These are phyloP conservation scores for Pteria penguin DNA, from an alignment of 2,888 invertebrate genomes.

Conservation along the genomic window DNA sequence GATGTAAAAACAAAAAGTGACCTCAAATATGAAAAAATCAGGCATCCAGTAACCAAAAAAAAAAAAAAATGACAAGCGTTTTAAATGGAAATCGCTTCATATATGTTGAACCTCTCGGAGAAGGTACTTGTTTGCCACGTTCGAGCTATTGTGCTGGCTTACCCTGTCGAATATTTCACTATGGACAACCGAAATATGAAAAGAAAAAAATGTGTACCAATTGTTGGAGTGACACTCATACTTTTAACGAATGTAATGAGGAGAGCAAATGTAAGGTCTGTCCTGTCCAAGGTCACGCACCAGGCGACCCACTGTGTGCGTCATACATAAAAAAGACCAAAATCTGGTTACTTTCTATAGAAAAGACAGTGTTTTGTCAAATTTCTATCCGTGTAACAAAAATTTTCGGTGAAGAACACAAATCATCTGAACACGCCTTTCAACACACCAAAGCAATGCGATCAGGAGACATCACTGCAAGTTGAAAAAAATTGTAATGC, in stretches of 20 bases:
- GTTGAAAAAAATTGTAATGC: not conserved
- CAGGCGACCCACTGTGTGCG: not conserved
- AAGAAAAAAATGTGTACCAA: not conserved
- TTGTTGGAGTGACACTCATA: not conserved
- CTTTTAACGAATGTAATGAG: not conserved
- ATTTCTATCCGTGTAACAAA: not conserved
- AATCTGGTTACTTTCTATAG: not conserved
- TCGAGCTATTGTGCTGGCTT: not conserved
- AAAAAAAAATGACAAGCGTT: conserved; percentile 1
- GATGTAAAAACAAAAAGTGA: not conserved
- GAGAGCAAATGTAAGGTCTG: not conserved
- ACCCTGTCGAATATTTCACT: not conserved
- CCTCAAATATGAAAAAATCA: not conserved
- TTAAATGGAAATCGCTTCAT: not conserved
- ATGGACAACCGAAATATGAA: not conserved
- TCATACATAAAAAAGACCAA: not conserved
- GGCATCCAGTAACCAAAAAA: not conserved
- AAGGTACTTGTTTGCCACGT: not conserved
- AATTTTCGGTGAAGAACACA: not conserved
- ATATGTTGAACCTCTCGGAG: not conserved
- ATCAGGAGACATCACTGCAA: not conserved
- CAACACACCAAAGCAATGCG: not conserved
- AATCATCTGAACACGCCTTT: not conserved
- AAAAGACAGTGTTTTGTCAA: not conserved
- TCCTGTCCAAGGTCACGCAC: not conserved